Evolutionary conservation across 2,797 vertebrate species (phyloP).

Genomic region (Muraenolepis orangiensis): DNA sequence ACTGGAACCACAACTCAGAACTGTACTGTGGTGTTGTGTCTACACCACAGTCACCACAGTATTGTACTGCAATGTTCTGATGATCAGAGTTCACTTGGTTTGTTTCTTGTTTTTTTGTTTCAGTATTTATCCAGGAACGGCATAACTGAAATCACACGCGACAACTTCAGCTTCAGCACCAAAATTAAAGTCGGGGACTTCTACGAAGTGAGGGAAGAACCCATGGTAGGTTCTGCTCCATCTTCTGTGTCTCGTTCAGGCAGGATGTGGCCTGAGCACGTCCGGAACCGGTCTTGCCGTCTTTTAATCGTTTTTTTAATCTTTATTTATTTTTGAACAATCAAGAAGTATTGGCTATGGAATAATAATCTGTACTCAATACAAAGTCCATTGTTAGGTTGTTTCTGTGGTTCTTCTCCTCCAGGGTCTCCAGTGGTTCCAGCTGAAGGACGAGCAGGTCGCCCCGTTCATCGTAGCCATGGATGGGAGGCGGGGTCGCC

Average conservation of each 20-base stretch:
- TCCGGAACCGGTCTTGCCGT: background rate
- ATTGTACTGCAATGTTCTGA: background rate
- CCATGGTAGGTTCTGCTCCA: constrained; percentile 76
- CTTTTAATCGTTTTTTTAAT: no score
- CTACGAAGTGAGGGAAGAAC: constrained; percentile 96
- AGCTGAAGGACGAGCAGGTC: constrained; percentile 87
- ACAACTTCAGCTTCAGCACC: constrained; percentile 98
- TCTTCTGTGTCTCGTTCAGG: background rate
- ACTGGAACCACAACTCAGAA: constrained; percentile 20
- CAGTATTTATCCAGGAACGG: constrained; percentile 94
- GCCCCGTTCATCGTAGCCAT: constrained; percentile 81
- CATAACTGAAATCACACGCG: constrained; percentile 91
- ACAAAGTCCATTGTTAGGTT: background rate
- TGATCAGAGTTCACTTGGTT: background rate
- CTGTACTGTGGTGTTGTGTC: background rate
- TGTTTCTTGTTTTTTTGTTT: constrained; percentile 61
- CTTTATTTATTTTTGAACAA: no score
- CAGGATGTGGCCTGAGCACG: no score
- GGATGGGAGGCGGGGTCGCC: constrained; percentile 84
- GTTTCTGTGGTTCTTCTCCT: background rate
- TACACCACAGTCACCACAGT: no score
- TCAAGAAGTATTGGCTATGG: no score
- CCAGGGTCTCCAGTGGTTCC: constrained; percentile 91
- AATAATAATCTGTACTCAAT: background rate
- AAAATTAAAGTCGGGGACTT: constrained; percentile 97